These are phyloP conservation scores for Corbicula japonica DNA, from an alignment of 2,888 invertebrate genomes.

Conservation along the genomic window DNA sequence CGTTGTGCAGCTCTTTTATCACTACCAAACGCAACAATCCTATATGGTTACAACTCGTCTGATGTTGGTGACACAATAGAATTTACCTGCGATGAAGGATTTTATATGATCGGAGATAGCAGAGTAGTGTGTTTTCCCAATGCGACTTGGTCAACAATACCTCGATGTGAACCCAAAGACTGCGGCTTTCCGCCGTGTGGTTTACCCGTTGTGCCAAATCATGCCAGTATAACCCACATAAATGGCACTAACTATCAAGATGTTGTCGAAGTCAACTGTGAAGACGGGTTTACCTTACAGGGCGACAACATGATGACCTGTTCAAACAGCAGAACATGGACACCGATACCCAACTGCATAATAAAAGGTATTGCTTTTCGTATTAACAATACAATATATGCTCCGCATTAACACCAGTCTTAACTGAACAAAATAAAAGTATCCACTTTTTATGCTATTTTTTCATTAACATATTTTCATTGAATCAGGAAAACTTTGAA, in stretches of 20 bases:
- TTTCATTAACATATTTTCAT: too few relatives aligned
- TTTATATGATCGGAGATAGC: neutral
- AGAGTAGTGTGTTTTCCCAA: neutral
- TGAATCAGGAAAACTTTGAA: too few relatives aligned
- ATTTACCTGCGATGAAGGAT: neutral
- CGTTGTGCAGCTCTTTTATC: neutral
- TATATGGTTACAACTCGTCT: neutral
- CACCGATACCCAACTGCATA: neutral
- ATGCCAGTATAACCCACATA: neutral
- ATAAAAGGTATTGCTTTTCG: neutral
- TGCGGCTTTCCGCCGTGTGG: neutral
- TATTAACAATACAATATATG: too few relatives aligned
- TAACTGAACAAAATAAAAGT: too few relatives aligned
- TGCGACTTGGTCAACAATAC: neutral
- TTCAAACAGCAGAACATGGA: neutral
- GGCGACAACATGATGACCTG: neutral
- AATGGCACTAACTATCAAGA: neutral
- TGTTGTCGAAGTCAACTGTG: neutral
- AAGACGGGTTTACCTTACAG: neutral
- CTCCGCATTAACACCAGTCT: too few relatives aligned
- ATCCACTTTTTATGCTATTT: too few relatives aligned
- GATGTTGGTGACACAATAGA: neutral
- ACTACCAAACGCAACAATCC: neutral
- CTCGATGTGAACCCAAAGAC: neutral
- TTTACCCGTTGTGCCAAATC: neutral